Evolutionary conservation across 2,113 vertebrate species (phyloP), one percentile per base, ranked within the genome.

Genomic region (Neoarius graeffei): DNA sequence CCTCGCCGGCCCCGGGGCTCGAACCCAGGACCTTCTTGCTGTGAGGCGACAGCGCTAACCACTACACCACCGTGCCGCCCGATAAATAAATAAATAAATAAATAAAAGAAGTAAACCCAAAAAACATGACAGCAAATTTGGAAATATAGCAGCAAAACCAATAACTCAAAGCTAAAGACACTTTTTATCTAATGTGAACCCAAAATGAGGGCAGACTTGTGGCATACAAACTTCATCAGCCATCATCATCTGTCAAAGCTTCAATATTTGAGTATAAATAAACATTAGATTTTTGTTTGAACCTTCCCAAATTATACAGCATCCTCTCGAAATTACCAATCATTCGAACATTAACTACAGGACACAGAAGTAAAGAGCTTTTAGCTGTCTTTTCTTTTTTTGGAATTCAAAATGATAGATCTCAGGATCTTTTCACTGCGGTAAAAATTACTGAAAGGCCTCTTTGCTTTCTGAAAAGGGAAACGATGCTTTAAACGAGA

Each of bases 401-500:
- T 42, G 52, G 67, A 66, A 79, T 76, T 62, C 60, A 1, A 66
- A 79, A 79, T 56, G 52, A 85, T 73, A 56, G 52, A 35, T 19
- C 27, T 50, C 30, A 30, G 25, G 76, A 81, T 81, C 60, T 86
- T 86, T 71, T 57, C 64, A 81, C 52, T 57, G 50, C 64, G 71
- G 57, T 71, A 25, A 80, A 35, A 56, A 25, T 42, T 20, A 17
- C 48, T 81, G 30, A 80, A 71, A 42, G n/a, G 62, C 60, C 62
- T 80, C 69, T 81, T 56, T 54, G 62, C 27, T 10, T 71, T 15
- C 30, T 87, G 64, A 59, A 87, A 71, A 59, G 60, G 64, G 52
- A 81, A 87, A 87, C 19, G 62, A 81, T 69, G 64, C 14, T 86
- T 62, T 87, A 74, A 76, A 87, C 11, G 71, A 62, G 23, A 83